Evolutionary conservation across 2,113 vertebrate genomes (phyloP), one percentile per base, ranked within the genome.

Genomic region (Philantomba maxwellii): DNA sequence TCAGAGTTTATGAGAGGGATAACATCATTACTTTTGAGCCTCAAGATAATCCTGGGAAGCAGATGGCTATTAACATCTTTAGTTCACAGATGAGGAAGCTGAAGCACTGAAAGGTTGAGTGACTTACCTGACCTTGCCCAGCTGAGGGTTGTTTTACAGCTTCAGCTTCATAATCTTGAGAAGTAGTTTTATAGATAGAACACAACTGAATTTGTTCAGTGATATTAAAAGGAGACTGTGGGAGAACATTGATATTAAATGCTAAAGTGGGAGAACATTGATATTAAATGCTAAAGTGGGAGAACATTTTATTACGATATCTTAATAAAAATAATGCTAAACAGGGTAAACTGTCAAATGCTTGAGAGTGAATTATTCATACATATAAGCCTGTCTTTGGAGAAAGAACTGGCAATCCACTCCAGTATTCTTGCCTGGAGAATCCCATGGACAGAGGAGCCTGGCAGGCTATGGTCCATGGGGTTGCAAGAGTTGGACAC

Each of bases 401-500:
- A 70, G n/a, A 70, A 3, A 5, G 66, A 23, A 39, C 2, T 12
- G n/a, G 66, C n/a, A 70, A 23, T 23, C n/a, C n/a, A 39, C 66
- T 70, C 10, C 19, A 23, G 19, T 70, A 70, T 39, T 39, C 66
- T 70, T 39, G n/a, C n/a, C n/a, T 70, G 66, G 66, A 70, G 66
- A 70, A 70, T 36, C 66, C 21, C 66, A 70, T 70, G 66, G 66
- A 70, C 66, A 23, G 66, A 70, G 66, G 66, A 70, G n/a, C n/a
- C 66, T 39, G 10, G 66, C 2, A 36, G n/a, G n/a, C 17, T 36
- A 11, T 5, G 11, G 9, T 39, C 19, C 33, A 12, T 39, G n/a
- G n/a, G 19, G n/a, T 39, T 0, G 0, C 19, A 39, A 39, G n/a
- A 39, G 66, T 23, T 11, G 2, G 66, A 70, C n/a, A 70, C 0